phyloP scores from a whole-genome alignment of 2,888 invertebrate species.

The Hirtodrosophila confusa region DNA sequence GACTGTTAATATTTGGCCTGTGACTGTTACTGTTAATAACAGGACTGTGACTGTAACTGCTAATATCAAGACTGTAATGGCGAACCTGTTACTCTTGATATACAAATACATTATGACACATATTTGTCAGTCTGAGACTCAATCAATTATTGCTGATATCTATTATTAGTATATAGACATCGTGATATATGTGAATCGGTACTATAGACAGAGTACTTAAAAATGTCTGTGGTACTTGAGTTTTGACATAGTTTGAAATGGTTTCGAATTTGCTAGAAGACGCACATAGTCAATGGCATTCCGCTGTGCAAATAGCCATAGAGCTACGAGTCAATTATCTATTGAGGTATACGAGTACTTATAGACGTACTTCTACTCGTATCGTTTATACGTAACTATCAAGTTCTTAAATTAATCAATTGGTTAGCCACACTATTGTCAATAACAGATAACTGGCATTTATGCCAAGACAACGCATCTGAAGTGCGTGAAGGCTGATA shows the following conservation, averaged over 20 bases:
- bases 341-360: slow-evolving; percentile 26
- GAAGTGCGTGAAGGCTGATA: slow-evolving; percentile 38
- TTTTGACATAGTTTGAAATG: slow-evolving; percentile 65
- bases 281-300: slow-evolving; percentile 24
- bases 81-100: no score
- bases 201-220: slow-evolving; percentile 48
- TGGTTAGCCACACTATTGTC: slow-evolving; percentile 18
- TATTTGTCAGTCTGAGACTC: background rate
- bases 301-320: slow-evolving; percentile 5
- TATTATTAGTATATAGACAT: background rate
- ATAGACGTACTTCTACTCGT: background rate
- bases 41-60: no score
- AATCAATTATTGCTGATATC: no score
- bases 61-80: no score
- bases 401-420: slow-evolving; percentile 16
- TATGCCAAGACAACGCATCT: slow-evolving; percentile 33
- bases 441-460: slow-evolving; percentile 34
- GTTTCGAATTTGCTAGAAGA: slow-evolving; percentile 44
- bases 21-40: no score
- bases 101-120: background rate
- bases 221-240: slow-evolving; percentile 63
- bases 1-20: no score
- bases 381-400: slow-evolving; percentile 3
- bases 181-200: slow-evolving; percentile 8
- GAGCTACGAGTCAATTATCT: slow-evolving; percentile 34